Percentiles rank a stretch among this genome's conserved stretches.
These are phyloP conservation scores for Eupeodes latifasciatus DNA, from an alignment of 2,888 invertebrate genomes.

Conservation along the genomic window DNA sequence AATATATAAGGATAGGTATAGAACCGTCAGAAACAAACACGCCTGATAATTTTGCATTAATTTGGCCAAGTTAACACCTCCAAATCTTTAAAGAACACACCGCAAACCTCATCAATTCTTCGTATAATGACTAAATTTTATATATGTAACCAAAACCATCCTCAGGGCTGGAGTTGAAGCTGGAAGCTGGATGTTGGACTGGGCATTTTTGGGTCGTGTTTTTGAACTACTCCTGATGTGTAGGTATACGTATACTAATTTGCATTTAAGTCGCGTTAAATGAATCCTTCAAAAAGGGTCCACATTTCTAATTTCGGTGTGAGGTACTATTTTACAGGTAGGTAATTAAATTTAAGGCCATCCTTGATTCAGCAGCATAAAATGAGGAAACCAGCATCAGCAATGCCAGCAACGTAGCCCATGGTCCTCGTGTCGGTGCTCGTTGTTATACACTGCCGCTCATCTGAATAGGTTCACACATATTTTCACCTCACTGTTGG, in stretches of 20 bases:
- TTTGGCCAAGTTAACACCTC: constrained; percentile 61
- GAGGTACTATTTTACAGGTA: constrained; percentile 43
- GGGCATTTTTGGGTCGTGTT: not conserved
- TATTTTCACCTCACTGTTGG: too few species aligned
- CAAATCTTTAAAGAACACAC: not conserved
- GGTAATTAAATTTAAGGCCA: constrained; percentile 66
- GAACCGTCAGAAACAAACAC: not conserved
- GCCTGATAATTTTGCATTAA: constrained; percentile 28
- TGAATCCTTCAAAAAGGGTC: constrained; percentile 48
- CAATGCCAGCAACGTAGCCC: too few species aligned
- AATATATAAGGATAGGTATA: too few species aligned
- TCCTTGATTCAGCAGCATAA: not conserved
- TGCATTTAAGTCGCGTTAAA: constrained; percentile 56
- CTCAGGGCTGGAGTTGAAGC: not conserved
- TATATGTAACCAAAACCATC: constrained; percentile 10
- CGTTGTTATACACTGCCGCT: not conserved
- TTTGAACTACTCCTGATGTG: too few species aligned
- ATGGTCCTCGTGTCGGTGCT: too few species aligned
- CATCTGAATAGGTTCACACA: too few species aligned
- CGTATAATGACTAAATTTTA: constrained; percentile 38
- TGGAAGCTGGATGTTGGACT: not conserved
- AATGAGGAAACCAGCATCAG: too few species aligned
- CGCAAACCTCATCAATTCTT: constrained; percentile 56
- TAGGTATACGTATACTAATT: constrained; percentile 20
- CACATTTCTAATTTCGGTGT: constrained; percentile 1